Base-by-base conservation (phyloP, 2,888 invertebrate species). In the Heteropelma amictum region DNA sequence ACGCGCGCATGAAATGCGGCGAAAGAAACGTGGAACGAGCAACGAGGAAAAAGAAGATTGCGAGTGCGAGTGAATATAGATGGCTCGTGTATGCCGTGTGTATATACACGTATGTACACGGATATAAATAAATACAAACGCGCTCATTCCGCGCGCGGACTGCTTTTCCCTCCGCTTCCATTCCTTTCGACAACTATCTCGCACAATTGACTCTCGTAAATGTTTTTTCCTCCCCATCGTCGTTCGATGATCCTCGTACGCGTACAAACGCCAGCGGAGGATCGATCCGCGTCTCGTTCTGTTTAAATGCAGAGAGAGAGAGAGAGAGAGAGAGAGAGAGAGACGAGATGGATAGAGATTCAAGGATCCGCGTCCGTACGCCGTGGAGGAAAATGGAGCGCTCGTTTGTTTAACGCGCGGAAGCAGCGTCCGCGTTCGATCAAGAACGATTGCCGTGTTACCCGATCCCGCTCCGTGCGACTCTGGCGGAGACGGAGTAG, bases 191-290 rank as follows among this genome's bases (percentile, higher is more conserved):
- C 76, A 65, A 63, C 61, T 45, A 67, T 69, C 69, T 40, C 30
- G 28, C 38, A 73, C 73, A 73, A 73, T 73, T 73, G 63, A 28
- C 72, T 78, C 67, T 74, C 72, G 69, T 70, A 45, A 77, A 71
- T 78, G 77, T 80, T 76, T 72, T n/a, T n/a, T n/a, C n/a, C n/a
- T n/a, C n/a, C n/a, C n/a, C n/a, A 61, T 64, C 38, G 65, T 56
- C 71, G 49, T 69, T 64, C 58, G 63, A 69, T 69, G 68, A 64
- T 67, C 58, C 60, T 61, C 10, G 33, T 21, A 38, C 42, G 70
- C 72, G 67, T 69, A 65, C 69, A 68, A 61, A 72, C 51, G 65
- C 74, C 49, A 68, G 56, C n/a, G n/a, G n/a, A 65, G 47, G 53
- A 65, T 70, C 64, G 65, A 70, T 70, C 74, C 42, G 26, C 33